These are phyloP conservation scores for Heterotis niloticus DNA, from an alignment of 2,113 vertebrate genomes.

Conservation along the genomic window DNA sequence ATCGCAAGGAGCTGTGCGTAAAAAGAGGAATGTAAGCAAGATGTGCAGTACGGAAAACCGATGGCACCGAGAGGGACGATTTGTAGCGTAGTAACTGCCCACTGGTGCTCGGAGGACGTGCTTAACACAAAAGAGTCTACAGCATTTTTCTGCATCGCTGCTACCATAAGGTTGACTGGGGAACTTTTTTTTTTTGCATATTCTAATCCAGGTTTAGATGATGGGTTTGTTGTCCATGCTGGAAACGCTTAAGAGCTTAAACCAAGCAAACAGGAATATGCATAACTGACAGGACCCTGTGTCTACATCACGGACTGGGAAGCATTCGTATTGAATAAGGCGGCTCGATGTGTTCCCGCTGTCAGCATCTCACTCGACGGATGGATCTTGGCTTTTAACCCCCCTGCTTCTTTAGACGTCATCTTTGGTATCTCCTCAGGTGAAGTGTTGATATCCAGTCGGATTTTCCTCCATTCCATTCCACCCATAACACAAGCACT, in stretches of 20 bases:
- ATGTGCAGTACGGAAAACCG: slow-evolving; percentile 1
- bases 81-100: not conserved
- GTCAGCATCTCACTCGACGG: not conserved
- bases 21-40: slow-evolving; percentile 24
- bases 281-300: not conserved
- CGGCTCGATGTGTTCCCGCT: slow-evolving; percentile 13
- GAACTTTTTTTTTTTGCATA: no score
- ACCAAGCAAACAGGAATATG: not conserved
- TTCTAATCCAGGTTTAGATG: no score
- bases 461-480: not conserved
- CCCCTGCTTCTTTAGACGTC: not conserved
- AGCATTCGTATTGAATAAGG: not conserved
- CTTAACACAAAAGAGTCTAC: not conserved
- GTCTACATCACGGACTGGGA: not conserved
- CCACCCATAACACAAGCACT: slow-evolving; percentile 10
- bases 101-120: not conserved
- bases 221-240: no score
- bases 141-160: not conserved
- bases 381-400: not conserved
- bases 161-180: no score
- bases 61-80: not conserved
- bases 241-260: no score
- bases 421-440: slow-evolving; percentile 31
- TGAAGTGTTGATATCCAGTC: slow-evolving; percentile 1
- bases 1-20: slow-evolving; percentile 20